Percentiles rank a stretch among this genome's conserved stretches.
phyloP scores from a whole-genome alignment of 1,140 invertebrate genomes.

The Eupristina koningsbergeri region DNA sequence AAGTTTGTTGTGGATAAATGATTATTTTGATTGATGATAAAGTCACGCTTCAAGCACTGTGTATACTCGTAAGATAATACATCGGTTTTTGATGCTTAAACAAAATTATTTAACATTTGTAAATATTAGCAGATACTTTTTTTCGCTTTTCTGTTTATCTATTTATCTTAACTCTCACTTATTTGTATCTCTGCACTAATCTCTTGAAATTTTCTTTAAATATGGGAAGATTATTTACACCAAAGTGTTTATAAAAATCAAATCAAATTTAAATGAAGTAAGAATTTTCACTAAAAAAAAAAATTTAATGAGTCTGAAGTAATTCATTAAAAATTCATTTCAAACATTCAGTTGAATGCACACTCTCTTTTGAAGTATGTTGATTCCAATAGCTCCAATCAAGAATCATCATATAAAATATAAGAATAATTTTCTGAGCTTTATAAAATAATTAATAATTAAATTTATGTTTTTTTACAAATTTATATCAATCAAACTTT shows the following conservation, averaged over 20 bases:
- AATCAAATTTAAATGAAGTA: background rate
- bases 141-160: background rate
- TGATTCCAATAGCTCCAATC: too few relatives aligned
- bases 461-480: too few relatives aligned
- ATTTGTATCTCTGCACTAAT: background rate
- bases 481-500: too few relatives aligned
- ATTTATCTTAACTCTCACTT: background rate
- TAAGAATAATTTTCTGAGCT: too few relatives aligned
- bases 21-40: constrained; percentile 74
- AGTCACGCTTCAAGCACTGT: constrained; percentile 71
- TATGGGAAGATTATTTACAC: background rate
- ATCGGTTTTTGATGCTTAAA: constrained; percentile 68
- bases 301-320: too few relatives aligned
- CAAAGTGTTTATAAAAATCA: background rate
- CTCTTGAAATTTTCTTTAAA: background rate
- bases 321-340: background rate
- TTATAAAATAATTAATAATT: too few relatives aligned
- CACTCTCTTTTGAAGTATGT: too few relatives aligned
- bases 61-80: constrained; percentile 71
- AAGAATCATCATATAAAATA: too few relatives aligned
- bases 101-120: constrained; percentile 62
- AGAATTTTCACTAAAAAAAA: too few relatives aligned
- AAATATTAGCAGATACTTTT: background rate
- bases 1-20: constrained; percentile 63
- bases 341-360: too few relatives aligned